phyloP scores from a whole-genome alignment of 2,888 invertebrate genomes.

The Cantharis nigra region DNA sequence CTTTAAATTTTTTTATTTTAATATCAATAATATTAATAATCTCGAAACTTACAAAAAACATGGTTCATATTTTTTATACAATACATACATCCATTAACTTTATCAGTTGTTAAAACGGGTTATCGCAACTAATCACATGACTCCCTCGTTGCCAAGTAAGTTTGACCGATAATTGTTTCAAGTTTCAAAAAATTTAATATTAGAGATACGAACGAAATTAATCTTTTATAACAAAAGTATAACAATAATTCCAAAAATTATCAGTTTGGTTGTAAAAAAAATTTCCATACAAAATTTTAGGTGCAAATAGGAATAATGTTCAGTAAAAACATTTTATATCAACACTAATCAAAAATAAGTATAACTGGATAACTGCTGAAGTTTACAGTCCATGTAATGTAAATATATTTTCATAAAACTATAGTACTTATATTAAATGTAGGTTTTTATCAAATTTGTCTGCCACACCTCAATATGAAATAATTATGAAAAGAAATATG shows the following conservation, averaged over 20 bases:
- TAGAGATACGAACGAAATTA: background rate
- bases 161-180: constrained; percentile 22
- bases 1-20: background rate
- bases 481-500: too few species aligned
- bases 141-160: constrained; percentile 46
- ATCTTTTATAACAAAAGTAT: background rate
- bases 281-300: background rate
- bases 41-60: background rate
- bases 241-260: background rate
- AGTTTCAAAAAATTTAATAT: constrained; percentile 9
- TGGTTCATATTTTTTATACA: background rate
- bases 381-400: background rate
- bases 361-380: background rate
- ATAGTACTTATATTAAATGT: too few species aligned
- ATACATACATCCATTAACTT: constrained; percentile 32
- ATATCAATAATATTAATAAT: background rate
- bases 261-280: background rate
- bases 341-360: background rate
- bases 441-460: too few species aligned
- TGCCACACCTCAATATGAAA: too few species aligned
- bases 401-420: too few species aligned
- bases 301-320: background rate
- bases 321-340: background rate
- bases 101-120: constrained; percentile 44
- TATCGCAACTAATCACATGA: constrained; percentile 47